Percentiles rank a stretch among this genome's conserved stretches.
phyloP scores from a whole-genome alignment of 2,113 vertebrate species.

The Rousettus leschenaultii region DNA sequence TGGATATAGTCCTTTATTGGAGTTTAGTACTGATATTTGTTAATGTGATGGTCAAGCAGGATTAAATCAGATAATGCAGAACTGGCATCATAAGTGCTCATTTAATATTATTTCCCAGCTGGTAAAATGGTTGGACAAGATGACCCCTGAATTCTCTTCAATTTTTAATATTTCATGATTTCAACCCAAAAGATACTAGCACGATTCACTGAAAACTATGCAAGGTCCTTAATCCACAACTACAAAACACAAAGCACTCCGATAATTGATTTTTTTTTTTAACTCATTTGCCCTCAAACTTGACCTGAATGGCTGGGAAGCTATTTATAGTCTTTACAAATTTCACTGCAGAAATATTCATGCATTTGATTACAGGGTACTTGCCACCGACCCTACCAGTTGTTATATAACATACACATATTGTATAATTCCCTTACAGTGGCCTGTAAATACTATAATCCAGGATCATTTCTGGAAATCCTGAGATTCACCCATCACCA shows the following conservation, averaged over 20 bases:
- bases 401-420: neutral
- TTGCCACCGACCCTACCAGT: neutral
- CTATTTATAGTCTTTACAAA: constrained; percentile 34
- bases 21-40: neutral
- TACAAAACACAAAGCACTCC: neutral
- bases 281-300: neutral
- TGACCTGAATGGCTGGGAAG: constrained; percentile 1
- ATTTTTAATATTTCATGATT: constrained; percentile 33
- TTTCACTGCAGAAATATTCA: constrained; percentile 42
- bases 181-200: neutral
- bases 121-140: neutral
- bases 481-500: neutral
- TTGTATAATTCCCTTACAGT: neutral
- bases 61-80: neutral
- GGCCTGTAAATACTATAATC: constrained; percentile 14
- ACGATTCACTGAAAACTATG: neutral
- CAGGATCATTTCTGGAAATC: constrained; percentile 19
- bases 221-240: neutral
- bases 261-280: constrained; percentile 25
- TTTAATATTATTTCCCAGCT: neutral
- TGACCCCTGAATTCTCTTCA: neutral
- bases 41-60: neutral
- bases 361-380: neutral
- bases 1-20: neutral
- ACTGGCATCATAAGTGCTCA: neutral